Percentiles rank a stretch among this genome's conserved stretches.
Conservation (phyloP, 2,113 vertebrate species). For the Chloroceryle aenea region DNA sequence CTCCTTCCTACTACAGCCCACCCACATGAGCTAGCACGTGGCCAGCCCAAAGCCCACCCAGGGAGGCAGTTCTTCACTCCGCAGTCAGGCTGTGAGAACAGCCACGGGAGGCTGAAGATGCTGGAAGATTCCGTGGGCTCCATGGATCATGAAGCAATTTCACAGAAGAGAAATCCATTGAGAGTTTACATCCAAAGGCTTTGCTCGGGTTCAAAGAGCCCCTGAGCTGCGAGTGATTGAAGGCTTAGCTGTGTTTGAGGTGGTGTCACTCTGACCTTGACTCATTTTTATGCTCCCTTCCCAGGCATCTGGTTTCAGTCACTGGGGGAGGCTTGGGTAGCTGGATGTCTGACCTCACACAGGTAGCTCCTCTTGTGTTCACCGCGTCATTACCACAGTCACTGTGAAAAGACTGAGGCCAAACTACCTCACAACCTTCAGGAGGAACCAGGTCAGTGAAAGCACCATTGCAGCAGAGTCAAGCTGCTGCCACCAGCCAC, state of each 20-base stretch:
- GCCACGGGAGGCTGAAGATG: not conserved
- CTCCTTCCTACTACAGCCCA: not conserved
- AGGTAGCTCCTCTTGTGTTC: not conserved
- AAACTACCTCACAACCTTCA: not conserved
- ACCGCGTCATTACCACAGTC: not conserved
- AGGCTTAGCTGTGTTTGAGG: not conserved
- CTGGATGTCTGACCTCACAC: not conserved
- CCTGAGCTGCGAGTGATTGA: not conserved
- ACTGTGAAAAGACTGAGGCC: not conserved
- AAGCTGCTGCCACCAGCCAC: not conserved
- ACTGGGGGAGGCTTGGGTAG: not conserved
- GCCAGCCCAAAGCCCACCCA: not conserved
- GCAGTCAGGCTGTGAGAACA: not conserved
- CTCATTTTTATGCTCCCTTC: not conserved
- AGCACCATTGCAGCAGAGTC: not conserved
- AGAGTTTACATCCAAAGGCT: not conserved
- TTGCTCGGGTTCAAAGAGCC: not conserved
- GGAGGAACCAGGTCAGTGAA: not conserved
- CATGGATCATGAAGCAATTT: not conserved
- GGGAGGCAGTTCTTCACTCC: not conserved
- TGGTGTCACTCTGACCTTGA: not conserved
- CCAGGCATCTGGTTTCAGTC: not conserved
- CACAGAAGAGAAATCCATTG: not conserved
- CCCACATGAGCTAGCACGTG: fast-evolving
- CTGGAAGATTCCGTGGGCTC: not conserved